Percentiles rank a stretch among this genome's conserved stretches.
Evolutionary conservation across 2,797 vertebrate genomes (phyloP).

Genomic region (Novumbra hubbsi): DNA sequence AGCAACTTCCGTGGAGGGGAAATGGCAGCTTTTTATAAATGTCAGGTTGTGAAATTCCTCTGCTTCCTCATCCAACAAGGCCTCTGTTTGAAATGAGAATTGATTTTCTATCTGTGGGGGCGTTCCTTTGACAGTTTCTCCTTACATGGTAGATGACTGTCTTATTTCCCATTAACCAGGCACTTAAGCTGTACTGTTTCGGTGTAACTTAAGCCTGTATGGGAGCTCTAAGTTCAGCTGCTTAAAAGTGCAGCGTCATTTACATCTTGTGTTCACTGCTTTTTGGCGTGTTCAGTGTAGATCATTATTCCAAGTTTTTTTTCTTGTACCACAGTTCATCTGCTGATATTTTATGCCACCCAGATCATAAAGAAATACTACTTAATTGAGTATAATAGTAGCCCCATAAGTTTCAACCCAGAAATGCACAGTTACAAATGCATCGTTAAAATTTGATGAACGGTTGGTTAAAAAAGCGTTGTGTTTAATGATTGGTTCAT

Average conservation of each 20-base stretch:
- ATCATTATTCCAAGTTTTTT: constrained; percentile 26
- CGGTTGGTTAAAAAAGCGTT: constrained; percentile 57
- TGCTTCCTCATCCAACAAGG: neutral
- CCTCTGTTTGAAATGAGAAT: neutral
- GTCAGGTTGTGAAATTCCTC: neutral
- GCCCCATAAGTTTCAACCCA: constrained; percentile 40
- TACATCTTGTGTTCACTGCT: constrained; percentile 24
- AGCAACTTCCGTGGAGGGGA: neutral
- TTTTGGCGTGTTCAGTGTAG: constrained; percentile 10
- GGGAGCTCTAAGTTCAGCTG: constrained; percentile 9
- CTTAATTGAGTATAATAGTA: constrained; percentile 48
- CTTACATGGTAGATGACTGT: neutral
- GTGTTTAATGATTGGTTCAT: constrained; percentile 49
- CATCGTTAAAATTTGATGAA: constrained; percentile 52
- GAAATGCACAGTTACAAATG: constrained; percentile 38
- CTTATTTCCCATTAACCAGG: constrained; percentile 13
- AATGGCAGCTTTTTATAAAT: constrained; percentile 1
- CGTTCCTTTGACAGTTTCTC: neutral
- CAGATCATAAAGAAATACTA: constrained; percentile 44
- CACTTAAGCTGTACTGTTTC: neutral
- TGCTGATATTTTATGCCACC: constrained; percentile 30
- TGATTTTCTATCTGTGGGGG: neutral
- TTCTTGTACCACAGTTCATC: constrained; percentile 30
- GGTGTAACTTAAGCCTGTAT: neutral
- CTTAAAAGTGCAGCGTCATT: constrained; percentile 16